Conservation (phyloP, 2,113 vertebrate species). For the Propithecus coquereli region DNA sequence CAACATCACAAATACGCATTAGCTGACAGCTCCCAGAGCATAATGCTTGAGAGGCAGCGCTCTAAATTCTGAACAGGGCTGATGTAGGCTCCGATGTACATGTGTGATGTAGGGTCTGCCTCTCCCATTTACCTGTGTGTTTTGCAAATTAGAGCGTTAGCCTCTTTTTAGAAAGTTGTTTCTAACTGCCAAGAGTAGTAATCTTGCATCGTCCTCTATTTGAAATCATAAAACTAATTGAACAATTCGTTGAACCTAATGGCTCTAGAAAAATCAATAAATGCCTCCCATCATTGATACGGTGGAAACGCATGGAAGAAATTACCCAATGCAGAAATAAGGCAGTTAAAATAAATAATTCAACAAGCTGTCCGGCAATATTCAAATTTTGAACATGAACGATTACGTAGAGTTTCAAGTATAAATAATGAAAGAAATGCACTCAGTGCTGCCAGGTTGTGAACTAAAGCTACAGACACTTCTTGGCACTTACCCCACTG, state of each 20-base stretch:
- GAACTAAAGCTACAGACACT: accelerated
- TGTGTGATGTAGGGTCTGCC: constrained; percentile 62
- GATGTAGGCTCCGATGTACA: constrained; percentile 46
- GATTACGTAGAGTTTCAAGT: constrained; percentile 40
- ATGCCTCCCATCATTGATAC: constrained; percentile 83
- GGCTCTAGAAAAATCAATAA: constrained; percentile 85
- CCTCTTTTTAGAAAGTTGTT: constrained; percentile 68
- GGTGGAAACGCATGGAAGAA: constrained; percentile 71
- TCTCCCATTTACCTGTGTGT: constrained; percentile 57
- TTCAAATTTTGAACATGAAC: constrained; percentile 71
- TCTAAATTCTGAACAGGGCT: constrained; percentile 40
- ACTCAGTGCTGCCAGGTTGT: background rate
- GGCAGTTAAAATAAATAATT: constrained; percentile 79
- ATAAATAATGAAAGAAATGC: constrained; percentile 53
- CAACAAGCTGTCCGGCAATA: constrained; percentile 60
- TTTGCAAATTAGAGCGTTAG: constrained; percentile 77
- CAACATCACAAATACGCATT: constrained; percentile 63
- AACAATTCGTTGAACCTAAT: constrained; percentile 83
- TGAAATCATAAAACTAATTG: constrained; percentile 83
- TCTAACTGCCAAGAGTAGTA: constrained; percentile 76
- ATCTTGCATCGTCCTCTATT: constrained; percentile 80
- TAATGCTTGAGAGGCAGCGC: constrained; percentile 38
- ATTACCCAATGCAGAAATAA: constrained; percentile 79
- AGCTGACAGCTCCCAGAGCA: constrained; percentile 70
- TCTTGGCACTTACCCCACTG: background rate